Conservation (phyloP, 2,113 vertebrate species). For the Protomyctophum bolini region DNA sequence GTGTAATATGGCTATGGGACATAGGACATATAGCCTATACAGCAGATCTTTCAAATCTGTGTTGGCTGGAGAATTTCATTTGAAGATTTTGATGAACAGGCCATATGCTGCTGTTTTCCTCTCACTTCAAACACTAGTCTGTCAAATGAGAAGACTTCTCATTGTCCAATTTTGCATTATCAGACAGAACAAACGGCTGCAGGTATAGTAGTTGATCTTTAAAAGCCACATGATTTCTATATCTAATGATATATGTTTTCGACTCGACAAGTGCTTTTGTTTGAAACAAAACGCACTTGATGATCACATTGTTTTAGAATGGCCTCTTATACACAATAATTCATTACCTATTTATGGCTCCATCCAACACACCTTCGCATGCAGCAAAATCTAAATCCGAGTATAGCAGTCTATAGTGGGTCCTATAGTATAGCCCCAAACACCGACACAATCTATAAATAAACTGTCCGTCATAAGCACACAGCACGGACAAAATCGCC, state of each 20-base stretch:
- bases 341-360: constrained; percentile 71
- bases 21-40: constrained; percentile 4
- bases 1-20: too few species aligned
- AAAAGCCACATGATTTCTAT: constrained; percentile 35
- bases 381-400: constrained; percentile 61
- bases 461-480: background rate
- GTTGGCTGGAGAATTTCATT: constrained; percentile 37
- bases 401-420: constrained; percentile 7
- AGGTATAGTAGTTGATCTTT: constrained; percentile 35
- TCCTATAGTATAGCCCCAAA: constrained; percentile 20
- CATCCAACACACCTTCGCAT: constrained; percentile 71
- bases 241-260: constrained; percentile 12
- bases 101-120: constrained; percentile 48
- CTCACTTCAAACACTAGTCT: constrained; percentile 22
- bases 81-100: constrained; percentile 51
- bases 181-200: constrained; percentile 33
- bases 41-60: constrained; percentile 12
- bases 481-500: constrained; percentile 8
- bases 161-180: background rate
- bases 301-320: constrained; percentile 64
- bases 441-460: constrained; percentile 23
- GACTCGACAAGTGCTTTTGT: constrained; percentile 17
- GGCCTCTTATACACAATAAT: constrained; percentile 51
- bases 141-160: constrained; percentile 6
- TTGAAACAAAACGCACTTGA: constrained; percentile 53